Evolutionary conservation across 2,888 invertebrate genomes (phyloP), one percentile per base, ranked within the genome.

Genomic region (Osedax fenrisi): DNA sequence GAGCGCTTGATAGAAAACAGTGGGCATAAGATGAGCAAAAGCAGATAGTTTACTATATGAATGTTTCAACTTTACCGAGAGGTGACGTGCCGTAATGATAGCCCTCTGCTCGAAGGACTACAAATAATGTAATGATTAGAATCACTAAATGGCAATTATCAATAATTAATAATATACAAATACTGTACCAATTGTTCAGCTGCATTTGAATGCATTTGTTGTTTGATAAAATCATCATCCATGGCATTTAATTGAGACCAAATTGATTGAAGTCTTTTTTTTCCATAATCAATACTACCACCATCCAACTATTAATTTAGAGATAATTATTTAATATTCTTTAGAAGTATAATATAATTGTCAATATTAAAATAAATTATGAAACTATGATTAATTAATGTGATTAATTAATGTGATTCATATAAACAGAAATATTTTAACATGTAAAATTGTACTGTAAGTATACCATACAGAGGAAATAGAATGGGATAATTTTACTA

Each of bases 71-170:
- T 68, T 68, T n/a, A 74, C 62, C 22, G 81, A 80, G 25, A 82
- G 76, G 68, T 79, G 78, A 26, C 82, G 78, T 13, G 82, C 81
- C 27, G 80, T 79, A 5, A 78, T 78, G 59, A 82, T 80, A 5
- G 80, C 79, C 61, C 79, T 24, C 27, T 68, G 68, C 27, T 68
- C 68, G 27, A 80, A 72, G 3, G 80, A 80, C 81, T 81, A 77
- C 1, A 76, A 25, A 41, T 10, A 41, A 17, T 41, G 17, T n/a
- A n/a, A n/a, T n/a, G n/a, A n/a, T n/a, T n/a, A n/a, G n/a, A n/a
- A n/a, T n/a, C n/a, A n/a, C n/a, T n/a, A n/a, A n/a, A n/a, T n/a
- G n/a, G n/a, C n/a, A n/a, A n/a, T n/a, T n/a, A n/a, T n/a, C n/a
- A n/a, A n/a, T 41, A 41, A 41, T 10, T 41, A 41, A 17, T 41